These are phyloP conservation scores for Panopea generosa DNA, from an alignment of 2,888 invertebrate genomes.

Conservation along the genomic window DNA sequence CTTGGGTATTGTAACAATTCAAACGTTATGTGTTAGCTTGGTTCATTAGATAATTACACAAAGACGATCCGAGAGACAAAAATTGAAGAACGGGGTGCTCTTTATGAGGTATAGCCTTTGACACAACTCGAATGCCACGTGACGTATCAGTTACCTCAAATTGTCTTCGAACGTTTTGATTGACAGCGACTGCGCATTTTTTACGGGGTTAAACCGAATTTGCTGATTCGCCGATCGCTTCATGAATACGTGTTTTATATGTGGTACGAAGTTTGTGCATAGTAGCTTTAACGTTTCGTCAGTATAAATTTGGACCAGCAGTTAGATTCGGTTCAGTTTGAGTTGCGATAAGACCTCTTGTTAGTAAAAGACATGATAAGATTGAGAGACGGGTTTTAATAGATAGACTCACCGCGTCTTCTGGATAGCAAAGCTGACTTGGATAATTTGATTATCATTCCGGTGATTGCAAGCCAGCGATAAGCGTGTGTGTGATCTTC, in stretches of 20 bases:
- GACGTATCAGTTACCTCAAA: slow-evolving; percentile 38
- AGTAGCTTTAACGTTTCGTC: neutral
- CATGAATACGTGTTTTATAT: slow-evolving; percentile 5
- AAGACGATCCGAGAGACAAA: neutral
- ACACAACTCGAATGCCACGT: slow-evolving; percentile 9
- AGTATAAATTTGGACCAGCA: slow-evolving; percentile 2
- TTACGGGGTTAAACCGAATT: neutral
- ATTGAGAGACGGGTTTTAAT: neutral
- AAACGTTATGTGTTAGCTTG: neutral
- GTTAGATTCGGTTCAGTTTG: neutral
- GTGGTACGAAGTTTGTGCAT: neutral
- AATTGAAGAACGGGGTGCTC: neutral
- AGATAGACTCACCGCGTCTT: no score
- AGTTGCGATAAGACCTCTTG: neutral
- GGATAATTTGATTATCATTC: no score
- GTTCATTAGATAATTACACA: neutral
- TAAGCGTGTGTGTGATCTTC: no score
- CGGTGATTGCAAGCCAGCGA: no score
- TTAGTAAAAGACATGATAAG: neutral
- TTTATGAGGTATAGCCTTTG: neutral
- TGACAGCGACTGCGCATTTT: slow-evolving; percentile 9
- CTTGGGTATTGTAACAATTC: no score
- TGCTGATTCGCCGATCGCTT: slow-evolving; percentile 9
- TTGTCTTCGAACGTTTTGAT: slow-evolving; percentile 26
- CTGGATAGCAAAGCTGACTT: no score